Evolutionary conservation across 2,888 invertebrate species (phyloP), one percentile per base, ranked within the genome.

Genomic region (Cylindroiulus punctatus): DNA sequence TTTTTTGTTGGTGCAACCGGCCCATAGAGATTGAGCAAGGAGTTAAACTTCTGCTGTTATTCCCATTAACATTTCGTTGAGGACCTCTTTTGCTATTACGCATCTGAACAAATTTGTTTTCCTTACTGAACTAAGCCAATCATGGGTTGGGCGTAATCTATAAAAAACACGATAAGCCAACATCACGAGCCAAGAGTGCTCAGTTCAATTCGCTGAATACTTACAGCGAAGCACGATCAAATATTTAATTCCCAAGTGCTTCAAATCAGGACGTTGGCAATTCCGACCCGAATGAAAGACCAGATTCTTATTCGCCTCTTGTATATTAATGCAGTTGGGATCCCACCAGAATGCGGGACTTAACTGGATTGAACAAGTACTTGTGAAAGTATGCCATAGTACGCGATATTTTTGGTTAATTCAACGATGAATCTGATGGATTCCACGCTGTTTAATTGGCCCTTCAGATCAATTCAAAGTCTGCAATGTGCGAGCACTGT

Each of bases 171-270:
- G 57, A 65, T 65, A 65, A 65, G 57, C 57, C 22, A 65, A 65
- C 57, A 65, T 65, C 19, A 19, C 22, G 22, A 65, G 22, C 22
- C 57, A 65, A 65, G 22, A 65, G 57, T 65, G 22, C 57, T 65
- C 8, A 65, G 57, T 65, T 65, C 19, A 65, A 65, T 65, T 65
- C 57, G 19, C 22, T 22, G 57, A 65, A 65, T 65, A 65, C 57
- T 65, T 65, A 52, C 52, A 22, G 57, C 12, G 57, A 65, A 65
- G 57, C 5, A 22, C 57, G 57, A 65, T 65, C 57, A 65, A 65
- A 65, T 65, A 65, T 65, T 65, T 65, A 65, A 65, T 65, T 65
- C 57, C 57, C 57, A 22, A 19, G 57, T 65, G 57, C 57, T 65
- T 65, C 57, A 65, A 65, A 65, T 65, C 57, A 65, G 57, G 57